phyloP scores from a whole-genome alignment of 2,797 vertebrate genomes.

The Muraenolepis orangiensis region DNA sequence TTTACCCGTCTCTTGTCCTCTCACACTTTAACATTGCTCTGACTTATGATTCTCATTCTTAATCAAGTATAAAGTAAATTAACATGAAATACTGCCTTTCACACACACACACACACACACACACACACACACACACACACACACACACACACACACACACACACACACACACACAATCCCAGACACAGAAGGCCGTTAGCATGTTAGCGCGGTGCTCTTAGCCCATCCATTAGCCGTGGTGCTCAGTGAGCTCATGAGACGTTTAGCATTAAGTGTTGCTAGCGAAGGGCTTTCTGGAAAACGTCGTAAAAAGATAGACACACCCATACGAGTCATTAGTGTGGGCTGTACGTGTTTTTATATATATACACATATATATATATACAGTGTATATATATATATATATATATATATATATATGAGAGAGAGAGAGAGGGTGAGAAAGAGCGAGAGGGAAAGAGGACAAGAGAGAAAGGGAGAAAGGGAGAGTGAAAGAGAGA shows the following conservation, averaged over 20 bases:
- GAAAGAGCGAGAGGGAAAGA: slow-evolving; percentile 7
- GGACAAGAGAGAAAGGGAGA: too few relatives aligned
- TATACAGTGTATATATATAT: slow-evolving; percentile 4
- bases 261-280: slow-evolving; percentile 25
- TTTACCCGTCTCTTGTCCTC: slow-evolving; percentile 13
- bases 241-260: slow-evolving; percentile 34
- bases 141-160: not conserved
- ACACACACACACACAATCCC: slow-evolving; percentile 7
- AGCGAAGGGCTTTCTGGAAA: not conserved
- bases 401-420: slow-evolving; percentile 11
- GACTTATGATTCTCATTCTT: not conserved
- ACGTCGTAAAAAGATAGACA: not conserved
- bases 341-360: not conserved
- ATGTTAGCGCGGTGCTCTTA: slow-evolving; percentile 35
- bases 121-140: too few relatives aligned
- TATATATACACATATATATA: slow-evolving; percentile 5
- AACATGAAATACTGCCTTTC: not conserved
- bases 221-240: slow-evolving; percentile 39
- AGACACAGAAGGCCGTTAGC: slow-evolving; percentile 21
- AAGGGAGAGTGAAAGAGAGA: too few relatives aligned
- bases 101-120: not conserved
- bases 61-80: not conserved
- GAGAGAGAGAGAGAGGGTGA: slow-evolving; percentile 11
- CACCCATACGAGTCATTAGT: slow-evolving; percentile 10
- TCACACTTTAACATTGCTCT: slow-evolving; percentile 5